Evolutionary conservation across 2,113 vertebrate species (phyloP), one percentile per base, ranked within the genome.

Genomic region (Cryptotis parvus): DNA sequence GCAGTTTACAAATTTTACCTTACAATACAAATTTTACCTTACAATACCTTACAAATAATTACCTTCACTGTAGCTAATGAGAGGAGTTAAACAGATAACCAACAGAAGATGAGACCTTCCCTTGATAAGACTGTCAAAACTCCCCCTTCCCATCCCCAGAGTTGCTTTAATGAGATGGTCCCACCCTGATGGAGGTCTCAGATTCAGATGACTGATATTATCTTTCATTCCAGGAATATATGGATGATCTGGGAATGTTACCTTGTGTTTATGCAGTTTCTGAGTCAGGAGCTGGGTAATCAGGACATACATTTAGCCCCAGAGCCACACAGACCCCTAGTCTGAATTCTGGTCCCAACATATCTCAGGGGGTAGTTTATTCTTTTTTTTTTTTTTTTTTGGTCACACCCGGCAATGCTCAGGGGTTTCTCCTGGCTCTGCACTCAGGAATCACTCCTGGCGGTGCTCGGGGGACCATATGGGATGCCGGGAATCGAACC

Each of bases 201-300:
- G 20, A 52, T 43, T 86, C 58, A 39, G 77, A 31, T 41, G 29
- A 20, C 72, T 20, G 20, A 26, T 82, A 43, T 87, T 27, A 65
- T 75, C 76, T 83, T 91, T 94, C 83, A 75, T 74, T 90, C 75
- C 45, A 52, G 41, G 41, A 89, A 75, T 7, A 3, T 31, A n/a
- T 8, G 79, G 9, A 72, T 52, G 33, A 49, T n/a, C 37, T 68
- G 43, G 63, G 61, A 89, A 63, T 22, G 16, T 31, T 43, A 58
- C n/a, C 83, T 31, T 83, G 83, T 5, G 0, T 45, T 82, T 73
- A 39, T 18, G 61, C 43, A 12, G 73, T 87, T 70, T 41, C 74
- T 58, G 58, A 77, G n/a, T 84, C 45, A 85, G 49, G 73, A 58
- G 65, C 39, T 84, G 35, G 11, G 55, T 78, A 26, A 74, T 69